Percentiles rank a stretch among this genome's conserved stretches.
phyloP scores from a whole-genome alignment of 2,888 invertebrate genomes.

The Xestia rhomboidea region DNA sequence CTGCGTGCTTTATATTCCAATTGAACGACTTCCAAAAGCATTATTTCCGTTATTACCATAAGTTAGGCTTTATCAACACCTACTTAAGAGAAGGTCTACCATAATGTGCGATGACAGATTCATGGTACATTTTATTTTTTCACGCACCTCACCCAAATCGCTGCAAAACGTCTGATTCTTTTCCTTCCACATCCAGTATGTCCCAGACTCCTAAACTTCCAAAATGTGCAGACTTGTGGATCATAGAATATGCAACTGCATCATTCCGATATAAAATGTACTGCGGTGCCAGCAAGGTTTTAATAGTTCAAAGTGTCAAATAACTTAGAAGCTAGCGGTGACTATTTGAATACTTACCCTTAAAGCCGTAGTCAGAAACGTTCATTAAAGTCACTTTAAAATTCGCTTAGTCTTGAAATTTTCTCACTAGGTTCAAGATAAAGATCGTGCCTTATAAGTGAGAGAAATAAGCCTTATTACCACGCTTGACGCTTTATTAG shows the following conservation, averaged over 20 bases:
- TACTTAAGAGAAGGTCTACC: not conserved
- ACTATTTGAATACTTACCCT: not conserved
- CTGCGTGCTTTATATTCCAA: not conserved
- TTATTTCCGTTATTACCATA: not conserved
- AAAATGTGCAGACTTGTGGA: not conserved
- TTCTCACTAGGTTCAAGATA: not conserved
- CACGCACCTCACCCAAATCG: not conserved
- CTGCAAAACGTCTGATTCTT: not conserved
- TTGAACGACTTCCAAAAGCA: not conserved
- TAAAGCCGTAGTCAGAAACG: not conserved
- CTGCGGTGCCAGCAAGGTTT: not conserved
- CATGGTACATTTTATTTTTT: not conserved
- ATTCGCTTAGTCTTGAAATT: not conserved
- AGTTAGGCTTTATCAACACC: not conserved
- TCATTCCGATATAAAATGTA: conserved; percentile 1
- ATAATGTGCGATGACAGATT: not conserved
- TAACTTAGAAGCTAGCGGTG: not conserved
- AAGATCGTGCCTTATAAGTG: not conserved
- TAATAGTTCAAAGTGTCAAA: conserved; percentile 8
- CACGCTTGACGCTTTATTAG: not conserved
- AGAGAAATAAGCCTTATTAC: not conserved
- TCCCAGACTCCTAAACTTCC: not conserved
- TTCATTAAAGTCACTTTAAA: not conserved
- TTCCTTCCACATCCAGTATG: not conserved
- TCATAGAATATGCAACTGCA: not conserved